A percentile compares a stretch with the other conserved stretches of the same genome.
phyloP scores from a whole-genome alignment of 2,888 invertebrate species.

The Drosophila gaucha region DNA sequence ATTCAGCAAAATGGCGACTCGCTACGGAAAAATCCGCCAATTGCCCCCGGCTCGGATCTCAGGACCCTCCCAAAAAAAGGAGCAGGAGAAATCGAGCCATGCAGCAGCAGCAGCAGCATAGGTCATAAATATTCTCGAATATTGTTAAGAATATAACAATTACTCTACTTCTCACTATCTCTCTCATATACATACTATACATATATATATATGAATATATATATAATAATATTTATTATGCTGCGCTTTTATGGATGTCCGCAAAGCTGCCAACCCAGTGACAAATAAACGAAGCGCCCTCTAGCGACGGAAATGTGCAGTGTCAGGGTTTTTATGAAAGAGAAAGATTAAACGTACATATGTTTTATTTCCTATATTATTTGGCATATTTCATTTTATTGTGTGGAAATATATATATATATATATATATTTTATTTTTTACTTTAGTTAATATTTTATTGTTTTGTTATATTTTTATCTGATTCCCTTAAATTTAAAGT shows the following conservation, averaged over 20 bases:
- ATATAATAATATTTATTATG: conserved; percentile 46
- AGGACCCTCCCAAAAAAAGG: conserved; percentile 8
- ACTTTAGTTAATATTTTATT: too few relatives aligned
- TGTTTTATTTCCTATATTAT: not conserved
- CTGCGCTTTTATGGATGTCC: conserved; percentile 57
- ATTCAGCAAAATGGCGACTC: conserved; percentile 69
- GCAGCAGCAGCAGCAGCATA: conserved; percentile 28
- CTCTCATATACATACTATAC: not conserved
- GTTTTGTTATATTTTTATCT: too few relatives aligned
- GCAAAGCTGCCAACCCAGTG: conserved; percentile 41
- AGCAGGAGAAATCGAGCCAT: not conserved
- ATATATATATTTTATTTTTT: too few relatives aligned
- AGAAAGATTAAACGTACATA: not conserved
- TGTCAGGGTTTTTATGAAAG: not conserved
- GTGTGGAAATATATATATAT: too few relatives aligned
- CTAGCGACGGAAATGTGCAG: conserved; percentile 20
- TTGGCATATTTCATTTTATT: too few relatives aligned
- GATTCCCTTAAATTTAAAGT: too few relatives aligned
- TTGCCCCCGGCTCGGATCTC: conserved; percentile 14
- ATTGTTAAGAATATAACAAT: conserved; percentile 80
- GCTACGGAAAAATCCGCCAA: conserved; percentile 47
- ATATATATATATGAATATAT: not conserved
- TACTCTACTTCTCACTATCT: conserved; percentile 26
- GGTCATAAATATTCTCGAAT: conserved; percentile 76
- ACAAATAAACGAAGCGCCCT: conserved; percentile 46